phyloP scores from a whole-genome alignment of 2,797 vertebrate genomes.

The Cryptoblepharus egeriae region DNA sequence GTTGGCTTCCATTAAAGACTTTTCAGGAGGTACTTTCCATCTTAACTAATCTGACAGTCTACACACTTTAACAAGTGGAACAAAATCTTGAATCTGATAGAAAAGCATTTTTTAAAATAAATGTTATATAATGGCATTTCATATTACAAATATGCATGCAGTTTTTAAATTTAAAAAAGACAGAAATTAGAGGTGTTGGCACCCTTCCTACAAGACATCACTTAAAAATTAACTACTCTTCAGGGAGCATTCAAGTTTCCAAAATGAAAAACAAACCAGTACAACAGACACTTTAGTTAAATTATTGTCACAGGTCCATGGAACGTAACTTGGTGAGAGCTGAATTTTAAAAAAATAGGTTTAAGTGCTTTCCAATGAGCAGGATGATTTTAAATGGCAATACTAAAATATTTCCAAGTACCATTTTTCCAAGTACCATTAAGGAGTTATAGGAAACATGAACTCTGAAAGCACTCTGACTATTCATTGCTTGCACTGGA shows the following conservation, averaged over 20 bases:
- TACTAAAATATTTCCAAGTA: constrained; percentile 29
- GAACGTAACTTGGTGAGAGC: neutral
- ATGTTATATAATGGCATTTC: constrained; percentile 30
- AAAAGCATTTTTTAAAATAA: constrained; percentile 30
- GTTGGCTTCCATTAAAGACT: constrained; percentile 63
- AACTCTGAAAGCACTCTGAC: neutral
- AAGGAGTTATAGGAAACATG: neutral
- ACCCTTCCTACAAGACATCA: neutral
- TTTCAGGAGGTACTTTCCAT: constrained; percentile 56
- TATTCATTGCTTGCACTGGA: neutral
- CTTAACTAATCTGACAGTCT: constrained; percentile 49
- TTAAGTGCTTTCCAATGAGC: neutral
- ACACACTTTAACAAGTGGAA: constrained; percentile 55
- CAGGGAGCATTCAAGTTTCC: neutral
- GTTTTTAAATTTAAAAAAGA: constrained; percentile 19
- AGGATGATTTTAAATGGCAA: constrained; percentile 22
- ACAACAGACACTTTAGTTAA: constrained; percentile 21
- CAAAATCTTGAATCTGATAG: constrained; percentile 13
- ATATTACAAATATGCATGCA: neutral
- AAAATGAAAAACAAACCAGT: constrained; percentile 29
- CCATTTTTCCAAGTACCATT: neutral
- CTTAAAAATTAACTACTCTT: constrained; percentile 12
- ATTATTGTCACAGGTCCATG: neutral
- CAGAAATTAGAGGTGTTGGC: rapidly evolving
- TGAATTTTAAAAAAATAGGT: constrained; percentile 27